A percentile compares a stretch with the other conserved stretches of the same genome.
These are phyloP conservation scores for Pterocles burchelli DNA, from an alignment of 2,113 vertebrate genomes.

Conservation along the genomic window DNA sequence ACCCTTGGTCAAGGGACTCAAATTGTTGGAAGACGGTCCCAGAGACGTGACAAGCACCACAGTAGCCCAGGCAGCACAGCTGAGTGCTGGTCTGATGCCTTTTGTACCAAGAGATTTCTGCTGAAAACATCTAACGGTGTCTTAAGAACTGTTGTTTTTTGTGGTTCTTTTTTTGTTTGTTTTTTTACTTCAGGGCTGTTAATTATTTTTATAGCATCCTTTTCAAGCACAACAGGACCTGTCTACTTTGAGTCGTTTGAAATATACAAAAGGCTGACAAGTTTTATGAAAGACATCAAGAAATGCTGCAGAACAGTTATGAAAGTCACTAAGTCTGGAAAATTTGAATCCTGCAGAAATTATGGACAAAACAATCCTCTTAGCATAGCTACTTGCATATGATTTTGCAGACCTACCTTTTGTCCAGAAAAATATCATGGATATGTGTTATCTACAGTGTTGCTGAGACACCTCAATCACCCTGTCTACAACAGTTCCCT, in stretches of 20 bases:
- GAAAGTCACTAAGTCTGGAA: neutral
- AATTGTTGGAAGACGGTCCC: neutral
- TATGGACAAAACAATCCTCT: neutral
- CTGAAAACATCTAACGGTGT: neutral
- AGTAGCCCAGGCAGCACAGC: neutral
- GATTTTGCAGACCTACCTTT: neutral
- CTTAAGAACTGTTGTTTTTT: neutral
- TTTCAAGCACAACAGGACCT: neutral
- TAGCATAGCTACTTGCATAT: neutral
- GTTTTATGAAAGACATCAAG: neutral
- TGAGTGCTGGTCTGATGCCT: neutral
- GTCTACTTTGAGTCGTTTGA: neutral
- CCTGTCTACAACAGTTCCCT: neutral
- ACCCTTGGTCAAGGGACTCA: neutral
- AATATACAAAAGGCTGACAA: neutral
- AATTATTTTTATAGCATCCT: neutral
- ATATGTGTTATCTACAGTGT: neutral
- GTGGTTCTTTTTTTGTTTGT: neutral
- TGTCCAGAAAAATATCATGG: neutral
- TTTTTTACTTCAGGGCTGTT: neutral
- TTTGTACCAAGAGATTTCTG: neutral
- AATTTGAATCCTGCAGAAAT: neutral
- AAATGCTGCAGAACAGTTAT: neutral
- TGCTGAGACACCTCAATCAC: neutral
- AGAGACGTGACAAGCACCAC: accelerated